Evolutionary conservation across 1,140 invertebrate species (phyloP).

Genomic region (Drosophila dunni): DNA sequence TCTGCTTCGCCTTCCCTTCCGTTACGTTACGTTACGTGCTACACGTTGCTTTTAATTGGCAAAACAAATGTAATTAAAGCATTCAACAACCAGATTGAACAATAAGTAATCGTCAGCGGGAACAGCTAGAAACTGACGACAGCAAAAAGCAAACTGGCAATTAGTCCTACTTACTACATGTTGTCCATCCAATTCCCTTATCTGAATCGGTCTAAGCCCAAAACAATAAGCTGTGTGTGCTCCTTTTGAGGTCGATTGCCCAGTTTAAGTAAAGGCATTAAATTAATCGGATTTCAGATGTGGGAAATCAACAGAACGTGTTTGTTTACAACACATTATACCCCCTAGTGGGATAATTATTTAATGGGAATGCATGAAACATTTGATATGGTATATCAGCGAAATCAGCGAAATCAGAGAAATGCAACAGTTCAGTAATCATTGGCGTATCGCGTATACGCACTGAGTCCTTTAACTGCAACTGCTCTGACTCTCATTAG

Average conservation of each 20-base stretch:
- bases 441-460: too few relatives aligned
- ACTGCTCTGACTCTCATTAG: too few relatives aligned
- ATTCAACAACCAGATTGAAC: constrained; percentile 75
- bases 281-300: background rate
- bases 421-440: too few relatives aligned
- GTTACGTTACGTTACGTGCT: constrained; percentile 46
- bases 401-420: too few relatives aligned
- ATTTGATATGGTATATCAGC: too few relatives aligned
- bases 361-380: too few relatives aligned
- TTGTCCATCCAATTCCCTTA: background rate
- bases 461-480: too few relatives aligned
- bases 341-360: too few relatives aligned
- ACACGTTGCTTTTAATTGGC: constrained; percentile 71
- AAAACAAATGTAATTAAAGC: constrained; percentile 75
- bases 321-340: too few relatives aligned
- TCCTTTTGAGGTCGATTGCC: background rate
- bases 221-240: constrained; percentile 25
- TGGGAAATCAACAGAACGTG: background rate
- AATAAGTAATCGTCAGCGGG: constrained; percentile 63
- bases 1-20: background rate
- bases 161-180: constrained; percentile 14
- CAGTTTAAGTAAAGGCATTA: background rate
- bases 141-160: constrained; percentile 31
- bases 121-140: constrained; percentile 1
- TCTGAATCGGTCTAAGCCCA: too few relatives aligned